Conservation (phyloP, 2,797 vertebrate genomes). For the Rhynchonycteris naso region DNA sequence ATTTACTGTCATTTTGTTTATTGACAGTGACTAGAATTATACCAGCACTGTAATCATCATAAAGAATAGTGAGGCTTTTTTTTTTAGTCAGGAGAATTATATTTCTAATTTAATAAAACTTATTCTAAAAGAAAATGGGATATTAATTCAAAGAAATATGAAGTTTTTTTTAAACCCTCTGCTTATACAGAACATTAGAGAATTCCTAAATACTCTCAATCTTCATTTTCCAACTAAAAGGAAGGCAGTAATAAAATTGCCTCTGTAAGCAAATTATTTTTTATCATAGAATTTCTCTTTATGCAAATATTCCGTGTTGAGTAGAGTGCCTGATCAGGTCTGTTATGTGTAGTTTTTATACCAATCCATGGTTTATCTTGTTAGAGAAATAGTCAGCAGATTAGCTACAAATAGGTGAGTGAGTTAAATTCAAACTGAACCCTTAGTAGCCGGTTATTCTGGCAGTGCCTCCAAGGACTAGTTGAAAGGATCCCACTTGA, state of each 20-base stretch:
- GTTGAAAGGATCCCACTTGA: background rate
- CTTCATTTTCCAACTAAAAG: conserved; percentile 34
- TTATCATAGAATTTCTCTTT: background rate
- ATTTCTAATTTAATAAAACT: conserved; percentile 78
- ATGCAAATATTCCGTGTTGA: background rate
- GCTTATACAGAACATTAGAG: conserved; percentile 43
- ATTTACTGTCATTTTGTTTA: conserved; percentile 79
- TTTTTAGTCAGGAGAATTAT: conserved; percentile 78
- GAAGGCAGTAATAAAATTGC: conserved; percentile 52
- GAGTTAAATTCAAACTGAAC: conserved; percentile 1
- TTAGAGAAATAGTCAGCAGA: background rate
- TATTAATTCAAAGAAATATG: conserved; percentile 59
- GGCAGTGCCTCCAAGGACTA: background rate
- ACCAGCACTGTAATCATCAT: conserved; percentile 67
- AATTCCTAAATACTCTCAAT: conserved; percentile 50
- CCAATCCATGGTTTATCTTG: background rate
- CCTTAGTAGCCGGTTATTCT: background rate
- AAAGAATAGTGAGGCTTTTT: conserved; percentile 66
- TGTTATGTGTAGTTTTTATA: background rate
- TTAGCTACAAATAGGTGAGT: background rate
- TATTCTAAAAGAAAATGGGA: conserved; percentile 59
- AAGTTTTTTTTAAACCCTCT: background rate
- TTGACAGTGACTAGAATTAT: conserved; percentile 73
- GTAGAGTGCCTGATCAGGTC: background rate
- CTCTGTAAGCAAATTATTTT: conserved; percentile 47